These are phyloP conservation scores for Mesorhabditis belari DNA, from an alignment of 2,888 invertebrate species.

Conservation along the genomic window DNA sequence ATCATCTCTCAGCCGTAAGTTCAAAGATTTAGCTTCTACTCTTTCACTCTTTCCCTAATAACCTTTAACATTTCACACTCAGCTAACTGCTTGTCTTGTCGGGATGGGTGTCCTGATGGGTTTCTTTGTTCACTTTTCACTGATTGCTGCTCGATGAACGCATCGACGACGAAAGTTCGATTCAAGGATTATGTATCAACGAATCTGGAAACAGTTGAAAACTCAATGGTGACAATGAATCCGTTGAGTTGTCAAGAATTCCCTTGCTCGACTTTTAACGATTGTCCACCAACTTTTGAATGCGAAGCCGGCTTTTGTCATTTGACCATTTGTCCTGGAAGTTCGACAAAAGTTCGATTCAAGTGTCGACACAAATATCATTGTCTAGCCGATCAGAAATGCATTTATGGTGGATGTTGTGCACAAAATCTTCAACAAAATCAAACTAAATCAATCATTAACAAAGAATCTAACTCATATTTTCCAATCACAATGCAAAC, in stretches of 20 bases:
- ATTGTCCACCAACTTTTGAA: constrained; percentile 33
- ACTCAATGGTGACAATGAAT: background rate
- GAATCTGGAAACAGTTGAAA: background rate
- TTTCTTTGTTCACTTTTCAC: constrained; percentile 17
- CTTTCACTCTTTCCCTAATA: constrained; percentile 20
- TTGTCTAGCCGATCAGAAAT: constrained; percentile 24
- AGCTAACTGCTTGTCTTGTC: constrained; percentile 18
- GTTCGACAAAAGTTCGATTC: constrained; percentile 11
- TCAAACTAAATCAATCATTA: constrained; percentile 5
- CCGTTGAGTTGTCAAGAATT: background rate
- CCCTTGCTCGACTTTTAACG: constrained; percentile 17
- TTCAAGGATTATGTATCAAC: background rate
- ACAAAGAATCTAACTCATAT: no score
- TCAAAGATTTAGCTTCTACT: constrained; percentile 3
- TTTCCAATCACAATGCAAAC: constrained; percentile 5
- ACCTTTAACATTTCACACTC: constrained; percentile 1
- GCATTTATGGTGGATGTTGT: constrained; percentile 36
- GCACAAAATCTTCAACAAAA: background rate
- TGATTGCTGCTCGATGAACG: constrained; percentile 21
- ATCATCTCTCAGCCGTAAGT: constrained; percentile 31
- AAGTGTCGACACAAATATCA: constrained; percentile 25
- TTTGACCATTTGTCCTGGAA: constrained; percentile 25
- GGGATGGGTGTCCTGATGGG: constrained; percentile 22
- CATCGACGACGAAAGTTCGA: background rate
- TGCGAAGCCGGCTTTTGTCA: constrained; percentile 32